Base-by-base conservation (phyloP, 2,797 vertebrate species). In the Meriones psammophilus region DNA sequence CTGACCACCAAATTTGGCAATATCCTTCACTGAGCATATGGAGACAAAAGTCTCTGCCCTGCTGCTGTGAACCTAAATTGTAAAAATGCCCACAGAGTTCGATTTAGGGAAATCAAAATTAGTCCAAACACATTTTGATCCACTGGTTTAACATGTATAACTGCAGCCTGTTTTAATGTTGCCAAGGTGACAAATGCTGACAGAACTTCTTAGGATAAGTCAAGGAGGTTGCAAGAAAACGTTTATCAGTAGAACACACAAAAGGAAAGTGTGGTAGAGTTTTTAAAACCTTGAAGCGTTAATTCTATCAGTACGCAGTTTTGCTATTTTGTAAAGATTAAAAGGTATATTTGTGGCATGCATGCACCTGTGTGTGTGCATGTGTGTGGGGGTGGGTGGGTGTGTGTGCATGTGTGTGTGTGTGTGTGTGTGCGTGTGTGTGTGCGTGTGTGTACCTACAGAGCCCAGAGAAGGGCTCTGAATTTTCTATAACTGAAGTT, bases 101-200 rank as follows among this genome's bases (percentile, higher is more conserved):
- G 88, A 91, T 90, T 92, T 90, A 74, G 22, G 20, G 60, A 85
- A 79, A 46, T 56, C 28, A 92, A 89, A 94, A 81, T 91, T 86
- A 87, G 26, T 33, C 13, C 30, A 87, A 5, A 64, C 6, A 62
- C 0, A 6, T 69, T 96, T 94, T 81, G 62, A 91, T 64, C 8
- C 15, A 86, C 92, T 91, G 88, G 87, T n/a, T 94, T 20, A 86
- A 8, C 50, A 33, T 86, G 24, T 79, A 28, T 36, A 18, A 74
- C 26, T 74, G 5, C 62, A 56, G 36, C 9, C 4, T 76, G 64
- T 39, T 88, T 76, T 24, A 24, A 54, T 9, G 50, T 71, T 46
- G 26, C 5, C 56, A 86, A 56, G 28, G 66, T 69, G 58, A 76
- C 0, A 76, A 69, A 26, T 46, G 10, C 74, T 62, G 8, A 39